Percentiles rank a stretch among this genome's conserved stretches.
These are phyloP conservation scores for Osmerus mordax DNA, from an alignment of 2,113 vertebrate genomes.

Conservation along the genomic window DNA sequence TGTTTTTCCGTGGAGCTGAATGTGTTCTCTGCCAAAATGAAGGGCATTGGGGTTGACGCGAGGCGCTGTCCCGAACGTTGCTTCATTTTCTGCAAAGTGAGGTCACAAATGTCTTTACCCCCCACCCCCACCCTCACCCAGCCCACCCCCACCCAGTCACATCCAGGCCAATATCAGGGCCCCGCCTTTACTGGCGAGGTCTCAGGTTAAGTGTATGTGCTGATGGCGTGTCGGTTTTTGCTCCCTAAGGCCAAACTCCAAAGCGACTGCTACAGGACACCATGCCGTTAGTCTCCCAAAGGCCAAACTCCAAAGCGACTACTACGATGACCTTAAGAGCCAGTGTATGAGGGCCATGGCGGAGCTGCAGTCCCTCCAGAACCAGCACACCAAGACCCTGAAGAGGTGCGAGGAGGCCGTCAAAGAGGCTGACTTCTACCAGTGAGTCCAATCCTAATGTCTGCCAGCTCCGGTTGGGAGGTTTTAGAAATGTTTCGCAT, in stretches of 20 bases:
- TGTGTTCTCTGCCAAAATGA: not conserved
- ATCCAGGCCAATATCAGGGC: not conserved
- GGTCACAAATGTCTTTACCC: too few species aligned
- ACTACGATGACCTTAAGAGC: conserved; percentile 93
- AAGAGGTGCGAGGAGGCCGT: conserved; percentile 96
- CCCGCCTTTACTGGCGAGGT: conserved; percentile 21
- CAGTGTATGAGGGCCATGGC: conserved; percentile 97
- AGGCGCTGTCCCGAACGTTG: not conserved
- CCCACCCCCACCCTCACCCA: too few species aligned
- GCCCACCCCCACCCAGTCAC: conserved; percentile 1
- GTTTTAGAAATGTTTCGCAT: too few species aligned
- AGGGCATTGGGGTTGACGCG: not conserved
- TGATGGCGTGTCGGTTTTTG: conserved; percentile 14
- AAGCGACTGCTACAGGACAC: too few species aligned
- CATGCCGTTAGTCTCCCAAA: conserved; percentile 57
- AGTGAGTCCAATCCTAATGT: conserved; percentile 74
- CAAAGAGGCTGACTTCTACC: conserved; percentile 97
- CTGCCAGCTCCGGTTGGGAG: not conserved
- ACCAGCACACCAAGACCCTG: conserved; percentile 92
- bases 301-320: conserved; percentile 90
- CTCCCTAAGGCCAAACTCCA: too few species aligned
- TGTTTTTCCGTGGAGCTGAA: not conserved
- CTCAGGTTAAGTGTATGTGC: conserved; percentile 3
- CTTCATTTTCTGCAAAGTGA: too few species aligned
- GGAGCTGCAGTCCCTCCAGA: conserved; percentile 91